Conservation (phyloP, 2,113 vertebrate species). For the Corydoras sp. region DNA sequence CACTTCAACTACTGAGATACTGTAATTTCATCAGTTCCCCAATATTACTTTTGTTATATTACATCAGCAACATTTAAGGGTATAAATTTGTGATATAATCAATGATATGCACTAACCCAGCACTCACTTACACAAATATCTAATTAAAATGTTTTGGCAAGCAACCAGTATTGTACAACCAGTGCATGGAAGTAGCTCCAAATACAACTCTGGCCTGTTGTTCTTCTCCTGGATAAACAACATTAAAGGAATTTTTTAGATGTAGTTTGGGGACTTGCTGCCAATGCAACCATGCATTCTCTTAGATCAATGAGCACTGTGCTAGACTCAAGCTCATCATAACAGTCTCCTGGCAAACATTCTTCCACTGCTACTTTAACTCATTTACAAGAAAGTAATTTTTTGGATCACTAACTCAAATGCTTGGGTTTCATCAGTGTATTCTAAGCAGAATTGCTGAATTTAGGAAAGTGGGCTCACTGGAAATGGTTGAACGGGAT, state of each 20-base stretch:
- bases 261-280: constrained; percentile 36
- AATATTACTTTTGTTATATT: too few relatives aligned
- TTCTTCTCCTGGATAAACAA: constrained; percentile 54
- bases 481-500: constrained; percentile 9
- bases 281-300: constrained; percentile 40
- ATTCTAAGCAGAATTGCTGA: constrained; percentile 40
- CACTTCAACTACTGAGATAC: too few relatives aligned
- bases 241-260: constrained; percentile 36
- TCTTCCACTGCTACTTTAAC: constrained; percentile 46
- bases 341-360: constrained; percentile 49
- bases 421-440: constrained; percentile 44
- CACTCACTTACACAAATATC: background rate
- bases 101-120: background rate
- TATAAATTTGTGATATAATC: too few relatives aligned
- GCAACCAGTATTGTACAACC: constrained; percentile 19
- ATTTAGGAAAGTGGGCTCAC: constrained; percentile 27
- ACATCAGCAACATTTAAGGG: too few relatives aligned
- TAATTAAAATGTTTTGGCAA: constrained; percentile 14
- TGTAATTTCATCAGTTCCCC: too few relatives aligned
- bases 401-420: constrained; percentile 54
- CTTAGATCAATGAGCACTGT: constrained; percentile 41
- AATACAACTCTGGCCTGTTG: constrained; percentile 38
- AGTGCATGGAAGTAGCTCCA: constrained; percentile 31
- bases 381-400: constrained; percentile 57
- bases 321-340: constrained; percentile 47